Evolutionary conservation across 2,888 invertebrate species (phyloP).

Genomic region (Palloptera scutellata): DNA sequence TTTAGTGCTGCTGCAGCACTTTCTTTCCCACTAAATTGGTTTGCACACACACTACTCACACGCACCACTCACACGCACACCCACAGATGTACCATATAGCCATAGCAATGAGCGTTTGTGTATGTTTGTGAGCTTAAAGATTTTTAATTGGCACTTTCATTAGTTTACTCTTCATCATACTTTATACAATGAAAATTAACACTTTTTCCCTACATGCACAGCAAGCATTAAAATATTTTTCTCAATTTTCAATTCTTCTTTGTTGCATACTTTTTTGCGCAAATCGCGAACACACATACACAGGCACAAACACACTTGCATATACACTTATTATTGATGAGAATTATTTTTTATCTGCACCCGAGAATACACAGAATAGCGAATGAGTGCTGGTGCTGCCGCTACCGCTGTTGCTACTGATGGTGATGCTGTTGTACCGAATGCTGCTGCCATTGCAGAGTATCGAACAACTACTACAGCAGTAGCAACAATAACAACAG

Average conservation of each 20-base stretch:
- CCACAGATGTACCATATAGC: no score
- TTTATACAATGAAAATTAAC: conserved; percentile 4
- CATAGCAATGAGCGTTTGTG: no score
- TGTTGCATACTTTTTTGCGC: background rate
- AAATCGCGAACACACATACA: background rate
- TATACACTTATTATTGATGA: conserved; percentile 20
- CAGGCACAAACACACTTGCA: background rate
- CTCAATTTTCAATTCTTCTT: conserved; percentile 18
- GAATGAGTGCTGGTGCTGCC: background rate
- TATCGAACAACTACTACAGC: background rate
- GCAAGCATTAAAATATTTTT: conserved; percentile 13
- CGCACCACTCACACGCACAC: no score
- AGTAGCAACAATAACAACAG: no score
- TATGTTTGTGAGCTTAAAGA: no score
- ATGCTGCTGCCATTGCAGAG: conserved; percentile 16
- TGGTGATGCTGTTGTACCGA: conserved; percentile 16
- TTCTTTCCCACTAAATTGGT: no score
- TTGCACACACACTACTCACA: no score
- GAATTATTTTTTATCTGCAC: no score
- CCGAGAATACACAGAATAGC: no score
- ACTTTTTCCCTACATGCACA: background rate
- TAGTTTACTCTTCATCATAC: no score
- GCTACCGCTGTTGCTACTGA: conserved; percentile 13
- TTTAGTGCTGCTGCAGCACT: no score
- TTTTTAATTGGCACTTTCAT: no score